A percentile compares a stretch with the other conserved stretches of the same genome.
Conservation (phyloP, 2,888 invertebrate species). For the Eupelmus urozonus region DNA sequence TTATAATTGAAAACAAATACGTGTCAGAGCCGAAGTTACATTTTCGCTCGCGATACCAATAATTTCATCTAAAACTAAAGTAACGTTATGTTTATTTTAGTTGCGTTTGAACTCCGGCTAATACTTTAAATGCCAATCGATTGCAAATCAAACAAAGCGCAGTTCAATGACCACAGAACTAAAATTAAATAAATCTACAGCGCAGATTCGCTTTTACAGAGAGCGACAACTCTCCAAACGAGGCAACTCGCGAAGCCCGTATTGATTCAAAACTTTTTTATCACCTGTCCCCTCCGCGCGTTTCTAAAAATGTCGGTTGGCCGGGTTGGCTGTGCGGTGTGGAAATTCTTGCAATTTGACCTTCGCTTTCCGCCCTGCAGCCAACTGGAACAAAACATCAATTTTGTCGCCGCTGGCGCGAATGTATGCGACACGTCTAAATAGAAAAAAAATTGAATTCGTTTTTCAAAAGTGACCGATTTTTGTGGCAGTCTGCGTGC, state of each 20-base stretch:
- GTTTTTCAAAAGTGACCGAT: constrained; percentile 13
- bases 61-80: too few relatives aligned
- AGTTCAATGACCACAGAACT: too few relatives aligned
- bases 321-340: background rate
- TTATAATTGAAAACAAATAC: too few relatives aligned
- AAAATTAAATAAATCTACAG: too few relatives aligned
- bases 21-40: too few relatives aligned
- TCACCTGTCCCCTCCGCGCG: background rate
- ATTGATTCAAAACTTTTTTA: constrained; percentile 14
- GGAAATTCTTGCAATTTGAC: constrained; percentile 33
- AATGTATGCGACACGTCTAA: background rate
- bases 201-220: too few relatives aligned
- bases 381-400: background rate
- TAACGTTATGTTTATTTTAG: too few relatives aligned
- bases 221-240: too few relatives aligned
- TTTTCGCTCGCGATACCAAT: too few relatives aligned
- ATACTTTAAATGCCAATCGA: too few relatives aligned
- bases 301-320: background rate
- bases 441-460: constrained; percentile 30
- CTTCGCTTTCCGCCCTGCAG: background rate
- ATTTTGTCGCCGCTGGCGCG: background rate
- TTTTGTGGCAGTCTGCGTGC: background rate
- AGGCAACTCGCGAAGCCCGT: background rate
- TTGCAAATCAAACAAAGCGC: too few relatives aligned
- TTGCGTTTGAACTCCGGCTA: too few relatives aligned